Percentiles rank a stretch among this genome's conserved stretches.
Conservation (phyloP, 2,888 invertebrate species). For the Clepsis dumicolana region DNA sequence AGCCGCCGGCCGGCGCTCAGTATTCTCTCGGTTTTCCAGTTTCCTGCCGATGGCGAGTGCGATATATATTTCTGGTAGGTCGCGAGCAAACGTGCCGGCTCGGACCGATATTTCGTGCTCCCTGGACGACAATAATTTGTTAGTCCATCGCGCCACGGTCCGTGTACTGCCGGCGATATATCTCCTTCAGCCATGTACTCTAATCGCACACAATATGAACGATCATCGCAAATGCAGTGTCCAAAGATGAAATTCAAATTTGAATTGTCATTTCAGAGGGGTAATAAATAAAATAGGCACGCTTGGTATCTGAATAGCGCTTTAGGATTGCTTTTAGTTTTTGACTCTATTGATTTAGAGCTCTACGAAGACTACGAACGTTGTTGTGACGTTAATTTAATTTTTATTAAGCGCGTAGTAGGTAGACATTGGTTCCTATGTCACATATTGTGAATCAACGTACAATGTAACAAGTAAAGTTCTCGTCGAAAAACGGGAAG, state of each 20-base stretch:
- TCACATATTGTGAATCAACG: slow-evolving; percentile 13
- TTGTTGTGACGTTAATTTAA: neutral
- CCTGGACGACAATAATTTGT: slow-evolving; percentile 82
- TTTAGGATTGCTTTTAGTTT: neutral
- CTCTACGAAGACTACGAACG: neutral
- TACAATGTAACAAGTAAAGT: slow-evolving; percentile 13
- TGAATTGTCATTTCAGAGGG: neutral
- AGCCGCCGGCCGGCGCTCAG: slow-evolving; percentile 43
- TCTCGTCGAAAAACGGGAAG: slow-evolving; percentile 18
- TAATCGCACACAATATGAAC: slow-evolving; percentile 68
- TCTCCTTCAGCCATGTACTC: slow-evolving; percentile 69
- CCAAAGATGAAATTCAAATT: slow-evolving; percentile 47
- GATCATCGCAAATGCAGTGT: slow-evolving; percentile 59
- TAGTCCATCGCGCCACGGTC: slow-evolving; percentile 73
- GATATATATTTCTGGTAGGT: slow-evolving; percentile 70
- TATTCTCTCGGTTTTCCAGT: slow-evolving; percentile 52
- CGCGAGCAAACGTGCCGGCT: slow-evolving; percentile 62
- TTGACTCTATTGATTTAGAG: neutral
- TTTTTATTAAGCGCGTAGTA: neutral
- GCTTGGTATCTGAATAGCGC: neutral
- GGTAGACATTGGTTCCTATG: neutral
- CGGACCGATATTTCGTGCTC: slow-evolving; percentile 77
- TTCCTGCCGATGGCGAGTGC: slow-evolving; percentile 54
- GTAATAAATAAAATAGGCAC: neutral
- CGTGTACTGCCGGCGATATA: slow-evolving; percentile 73